Evolutionary conservation across 2,888 invertebrate genomes (phyloP), one percentile per base, ranked within the genome.

Genomic region (Leptarthrus brevirostris): DNA sequence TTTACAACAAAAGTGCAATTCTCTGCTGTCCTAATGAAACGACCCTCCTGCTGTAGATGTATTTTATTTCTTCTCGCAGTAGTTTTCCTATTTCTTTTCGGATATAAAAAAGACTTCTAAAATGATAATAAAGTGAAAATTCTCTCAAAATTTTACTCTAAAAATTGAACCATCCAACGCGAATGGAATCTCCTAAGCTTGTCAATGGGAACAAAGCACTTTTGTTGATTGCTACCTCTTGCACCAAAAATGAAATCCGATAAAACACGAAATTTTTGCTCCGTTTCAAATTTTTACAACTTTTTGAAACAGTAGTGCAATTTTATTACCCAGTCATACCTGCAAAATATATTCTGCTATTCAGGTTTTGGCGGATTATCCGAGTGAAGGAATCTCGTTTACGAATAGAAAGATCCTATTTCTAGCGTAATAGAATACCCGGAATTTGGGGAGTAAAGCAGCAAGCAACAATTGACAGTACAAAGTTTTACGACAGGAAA

Each of bases 391-490:
- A 49, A 49, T 49, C 3, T n/a, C 18, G 12, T 18, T 8, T 18
- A 20, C 49, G 26, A n/a, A 44, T 64, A 6, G 44, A 44, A 64
- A 47, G 47, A 44, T n/a, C 8, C 44, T 47, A 20, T 24, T 5
- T n/a, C 18, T 18, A 3, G 4, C 61, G 30, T 30, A 5, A 8
- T 30, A 5, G 30, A 30, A 30, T 8, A 30, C 8, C 30, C 8
- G 30, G 30, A 30, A 30, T 12, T 36, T 20, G 8, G 40, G 40
- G 6, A 61, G 36, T 36, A 12, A 61, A 20, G 30, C 26, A 12
- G 36, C 16, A 16, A 64, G 64, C 64, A 64, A 64, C 64, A 64
- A 64, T 64, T 64, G 64, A 64, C 64, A 64, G 20, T 20, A 24
- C 20, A 44, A 64, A 64, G 44, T 64, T 64, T 40, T 64, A 64